phyloP scores from a whole-genome alignment of 2,888 invertebrate genomes.

The Drosophila glabriapex region DNA sequence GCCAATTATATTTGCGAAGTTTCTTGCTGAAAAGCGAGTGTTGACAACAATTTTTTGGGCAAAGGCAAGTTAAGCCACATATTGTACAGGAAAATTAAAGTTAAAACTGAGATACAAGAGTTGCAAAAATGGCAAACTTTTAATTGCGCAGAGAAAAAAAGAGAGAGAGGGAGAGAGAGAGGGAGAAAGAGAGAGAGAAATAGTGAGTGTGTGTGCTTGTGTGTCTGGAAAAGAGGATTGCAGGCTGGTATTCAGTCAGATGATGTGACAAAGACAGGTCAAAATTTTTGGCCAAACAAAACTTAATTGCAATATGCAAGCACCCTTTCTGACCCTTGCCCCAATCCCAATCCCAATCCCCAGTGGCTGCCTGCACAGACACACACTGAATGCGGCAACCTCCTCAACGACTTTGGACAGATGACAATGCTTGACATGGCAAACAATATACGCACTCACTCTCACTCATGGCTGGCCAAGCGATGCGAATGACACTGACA shows the following conservation, averaged over 20 bases:
- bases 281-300: slow-evolving; percentile 65
- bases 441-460: slow-evolving; percentile 57
- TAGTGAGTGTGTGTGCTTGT: background rate
- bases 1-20: slow-evolving; percentile 52
- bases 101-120: slow-evolving; percentile 38
- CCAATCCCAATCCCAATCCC: background rate
- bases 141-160: slow-evolving; percentile 63
- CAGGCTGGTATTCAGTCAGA: slow-evolving; percentile 3
- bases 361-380: background rate
- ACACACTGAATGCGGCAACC: background rate
- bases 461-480: slow-evolving; percentile 24
- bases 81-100: slow-evolving; percentile 73
- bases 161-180: slow-evolving; percentile 7
- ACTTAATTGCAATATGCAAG: slow-evolving; percentile 75
- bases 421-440: slow-evolving; percentile 78
- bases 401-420: slow-evolving; percentile 61
- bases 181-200: background rate
- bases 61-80: slow-evolving; percentile 26
- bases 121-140: slow-evolving; percentile 52
- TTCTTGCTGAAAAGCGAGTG: slow-evolving; percentile 17
- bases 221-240: background rate
- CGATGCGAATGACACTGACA: slow-evolving; percentile 71
- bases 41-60: slow-evolving; percentile 1
- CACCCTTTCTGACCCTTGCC: slow-evolving; percentile 11
- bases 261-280: slow-evolving; percentile 59